Percentiles rank a stretch among this genome's conserved stretches.
These are phyloP conservation scores for Acromyrmex heyeri DNA, from an alignment of 1,140 invertebrate species.

Conservation along the genomic window DNA sequence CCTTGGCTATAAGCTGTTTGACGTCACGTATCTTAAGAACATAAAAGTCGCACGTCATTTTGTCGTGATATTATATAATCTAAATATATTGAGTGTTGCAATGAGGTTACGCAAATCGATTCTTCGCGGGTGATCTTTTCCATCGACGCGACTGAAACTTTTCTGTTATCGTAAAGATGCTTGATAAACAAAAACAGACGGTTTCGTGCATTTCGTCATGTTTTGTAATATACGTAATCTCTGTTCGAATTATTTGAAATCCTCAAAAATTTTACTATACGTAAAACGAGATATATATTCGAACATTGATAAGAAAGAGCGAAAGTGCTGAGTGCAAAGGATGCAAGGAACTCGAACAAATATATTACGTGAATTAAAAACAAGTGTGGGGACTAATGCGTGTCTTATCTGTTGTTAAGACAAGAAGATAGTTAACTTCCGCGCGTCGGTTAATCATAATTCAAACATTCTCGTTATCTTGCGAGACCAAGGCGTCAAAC, in stretches of 20 bases:
- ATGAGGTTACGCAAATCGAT: neutral
- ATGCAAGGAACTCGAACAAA: too few relatives aligned
- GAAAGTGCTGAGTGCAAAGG: too few relatives aligned
- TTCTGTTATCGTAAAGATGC: neutral
- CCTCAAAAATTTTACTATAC: too few relatives aligned
- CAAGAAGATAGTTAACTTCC: neutral
- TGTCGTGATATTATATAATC: constrained; percentile 4
- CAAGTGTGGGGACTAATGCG: neutral
- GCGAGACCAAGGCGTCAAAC: neutral
- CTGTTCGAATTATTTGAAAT: too few relatives aligned
- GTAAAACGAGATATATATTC: too few relatives aligned
- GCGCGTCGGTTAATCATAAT: constrained; percentile 30
- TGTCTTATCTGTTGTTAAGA: neutral
- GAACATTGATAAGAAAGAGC: too few relatives aligned
- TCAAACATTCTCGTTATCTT: constrained; percentile 46
- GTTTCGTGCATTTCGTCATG: neutral
- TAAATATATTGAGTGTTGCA: neutral
- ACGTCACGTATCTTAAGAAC: constrained; percentile 13
- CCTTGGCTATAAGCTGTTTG: neutral
- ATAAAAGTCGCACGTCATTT: constrained; percentile 35
- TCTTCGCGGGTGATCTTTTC: constrained; percentile 34
- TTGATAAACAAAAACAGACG: neutral
- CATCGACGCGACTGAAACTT: neutral
- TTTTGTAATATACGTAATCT: neutral
- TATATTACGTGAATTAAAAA: neutral